Conservation (phyloP, 2,888 invertebrate genomes). For the Agrotis puta region DNA sequence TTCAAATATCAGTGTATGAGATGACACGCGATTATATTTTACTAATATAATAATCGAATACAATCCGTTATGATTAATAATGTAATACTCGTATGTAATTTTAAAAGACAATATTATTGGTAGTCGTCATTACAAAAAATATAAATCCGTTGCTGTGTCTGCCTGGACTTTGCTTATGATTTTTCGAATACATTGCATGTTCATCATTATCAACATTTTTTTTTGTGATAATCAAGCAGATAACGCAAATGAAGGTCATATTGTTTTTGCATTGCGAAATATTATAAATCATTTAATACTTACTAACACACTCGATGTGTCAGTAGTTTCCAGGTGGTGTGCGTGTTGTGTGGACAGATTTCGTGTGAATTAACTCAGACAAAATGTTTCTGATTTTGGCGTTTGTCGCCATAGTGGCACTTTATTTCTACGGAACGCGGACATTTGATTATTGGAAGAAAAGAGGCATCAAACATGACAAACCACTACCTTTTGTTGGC, state of each 20-base stretch:
- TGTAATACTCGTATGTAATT: no score
- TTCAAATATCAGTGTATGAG: no score
- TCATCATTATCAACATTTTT: conserved; percentile 9
- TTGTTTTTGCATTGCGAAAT: not conserved
- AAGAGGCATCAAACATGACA: conserved; percentile 81
- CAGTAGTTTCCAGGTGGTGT: conserved; percentile 38
- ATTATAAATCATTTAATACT: conserved; percentile 37
- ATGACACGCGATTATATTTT: no score
- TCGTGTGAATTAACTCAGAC: conserved; percentile 34
- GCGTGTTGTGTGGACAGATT: conserved; percentile 26
- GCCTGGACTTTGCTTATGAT: no score
- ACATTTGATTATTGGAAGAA: conserved; percentile 83
- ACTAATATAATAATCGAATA: no score
- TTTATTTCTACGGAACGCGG: conserved; percentile 79
- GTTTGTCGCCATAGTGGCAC: conserved; percentile 63
- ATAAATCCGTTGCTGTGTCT: no score
- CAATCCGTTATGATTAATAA: no score
- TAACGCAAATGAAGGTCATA: conserved; percentile 15
- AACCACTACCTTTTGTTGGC: conserved; percentile 79
- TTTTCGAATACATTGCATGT: not conserved
- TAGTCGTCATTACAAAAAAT: no score
- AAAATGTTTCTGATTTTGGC: conserved; percentile 72
- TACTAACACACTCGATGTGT: conserved; percentile 7
- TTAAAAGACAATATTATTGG: no score
- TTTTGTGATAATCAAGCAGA: conserved; percentile 40